phyloP scores from a whole-genome alignment of 2,113 vertebrate species.

The Indri indri region DNA sequence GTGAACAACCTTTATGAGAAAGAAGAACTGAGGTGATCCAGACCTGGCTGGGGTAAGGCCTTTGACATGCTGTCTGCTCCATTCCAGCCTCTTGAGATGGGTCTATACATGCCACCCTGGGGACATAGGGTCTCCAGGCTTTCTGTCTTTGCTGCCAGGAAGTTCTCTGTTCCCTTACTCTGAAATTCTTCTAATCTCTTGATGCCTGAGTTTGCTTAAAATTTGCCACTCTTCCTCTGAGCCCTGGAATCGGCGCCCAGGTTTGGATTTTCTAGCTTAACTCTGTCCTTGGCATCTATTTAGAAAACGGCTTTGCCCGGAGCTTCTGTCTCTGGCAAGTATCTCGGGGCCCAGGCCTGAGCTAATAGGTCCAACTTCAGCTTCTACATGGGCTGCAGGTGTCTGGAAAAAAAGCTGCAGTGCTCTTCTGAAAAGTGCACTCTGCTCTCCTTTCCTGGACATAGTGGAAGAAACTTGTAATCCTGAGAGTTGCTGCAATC shows the following conservation, averaged over 20 bases:
- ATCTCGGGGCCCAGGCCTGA: neutral
- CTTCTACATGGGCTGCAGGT: neutral
- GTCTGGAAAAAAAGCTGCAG: neutral
- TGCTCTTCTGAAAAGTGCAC: neutral
- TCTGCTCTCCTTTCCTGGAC: neutral
- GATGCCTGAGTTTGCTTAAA: neutral
- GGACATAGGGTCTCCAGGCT: neutral
- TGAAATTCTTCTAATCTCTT: neutral
- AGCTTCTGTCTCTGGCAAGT: neutral
- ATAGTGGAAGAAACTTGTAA: neutral
- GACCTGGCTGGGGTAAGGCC: neutral
- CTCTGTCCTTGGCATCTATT: neutral
- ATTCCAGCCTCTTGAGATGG: neutral
- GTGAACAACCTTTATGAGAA: neutral
- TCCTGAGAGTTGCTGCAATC: neutral
- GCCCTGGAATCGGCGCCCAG: neutral
- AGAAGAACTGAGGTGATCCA: neutral
- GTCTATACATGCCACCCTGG: neutral
- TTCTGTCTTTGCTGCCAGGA: neutral
- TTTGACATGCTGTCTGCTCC: neutral
- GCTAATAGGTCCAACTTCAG: neutral
- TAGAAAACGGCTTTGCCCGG: neutral
- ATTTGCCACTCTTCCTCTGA: neutral
- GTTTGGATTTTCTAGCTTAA: neutral
- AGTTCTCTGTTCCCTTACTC: neutral